These are phyloP conservation scores for Amblyopsis rosae DNA, from an alignment of 2,113 vertebrate genomes.

Conservation along the genomic window DNA sequence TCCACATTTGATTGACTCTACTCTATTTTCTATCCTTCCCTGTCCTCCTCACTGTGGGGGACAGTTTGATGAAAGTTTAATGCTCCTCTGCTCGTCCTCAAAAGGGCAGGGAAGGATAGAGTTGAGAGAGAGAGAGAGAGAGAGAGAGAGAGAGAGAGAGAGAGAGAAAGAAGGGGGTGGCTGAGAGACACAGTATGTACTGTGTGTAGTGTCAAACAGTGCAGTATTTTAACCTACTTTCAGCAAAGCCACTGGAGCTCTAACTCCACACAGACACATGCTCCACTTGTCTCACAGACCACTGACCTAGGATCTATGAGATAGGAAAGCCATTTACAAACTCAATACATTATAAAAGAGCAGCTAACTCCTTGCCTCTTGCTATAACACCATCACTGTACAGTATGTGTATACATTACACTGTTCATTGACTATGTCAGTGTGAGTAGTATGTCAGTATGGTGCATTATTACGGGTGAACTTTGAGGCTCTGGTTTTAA, in stretches of 20 bases:
- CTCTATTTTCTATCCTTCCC: neutral
- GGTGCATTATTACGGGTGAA: neutral
- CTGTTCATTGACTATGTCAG: too few species aligned
- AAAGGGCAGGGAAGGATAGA: neutral
- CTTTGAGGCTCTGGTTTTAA: too few species aligned
- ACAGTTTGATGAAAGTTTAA: slow-evolving; percentile 56
- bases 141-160: neutral
- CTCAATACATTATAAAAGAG: too few species aligned
- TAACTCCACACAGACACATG: slow-evolving; percentile 17
- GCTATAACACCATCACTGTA: too few species aligned
- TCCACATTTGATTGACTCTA: neutral
- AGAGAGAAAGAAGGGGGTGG: neutral
- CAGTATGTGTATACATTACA: too few species aligned
- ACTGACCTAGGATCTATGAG: too few species aligned
- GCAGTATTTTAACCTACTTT: slow-evolving; percentile 61
- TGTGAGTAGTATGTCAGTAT: neutral
- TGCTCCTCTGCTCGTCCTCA: slow-evolving; percentile 45
- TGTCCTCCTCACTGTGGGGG: neutral
- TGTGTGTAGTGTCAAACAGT: slow-evolving; percentile 11
- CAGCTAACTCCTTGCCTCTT: too few species aligned
- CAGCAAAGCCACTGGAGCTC: slow-evolving; percentile 33
- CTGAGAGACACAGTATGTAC: neutral
- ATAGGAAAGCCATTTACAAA: too few species aligned
- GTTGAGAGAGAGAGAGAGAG: neutral
- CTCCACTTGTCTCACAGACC: neutral